Base-by-base conservation (phyloP, 2,888 invertebrate species). In the Leptinotarsa rubiginosa region DNA sequence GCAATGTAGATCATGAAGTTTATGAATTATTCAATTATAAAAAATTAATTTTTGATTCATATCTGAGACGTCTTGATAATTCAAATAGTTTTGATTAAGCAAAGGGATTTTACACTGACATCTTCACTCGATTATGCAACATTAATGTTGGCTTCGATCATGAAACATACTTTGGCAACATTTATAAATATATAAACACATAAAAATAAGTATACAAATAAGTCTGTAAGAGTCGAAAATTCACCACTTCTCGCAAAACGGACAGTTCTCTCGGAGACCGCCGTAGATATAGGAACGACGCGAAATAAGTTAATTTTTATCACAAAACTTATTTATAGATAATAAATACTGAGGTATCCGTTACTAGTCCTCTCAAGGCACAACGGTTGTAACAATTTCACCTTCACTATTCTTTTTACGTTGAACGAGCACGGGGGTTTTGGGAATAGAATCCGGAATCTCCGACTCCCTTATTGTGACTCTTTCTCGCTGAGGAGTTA, bases 351-450 rank as follows among this genome's bases (percentile, higher is more conserved):
- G 85, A 85, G 85, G 84, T 82, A 83, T 82, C 78, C 75, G 78
- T 79, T 78, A 82, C 78, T 78, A 80, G 75, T 77, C 70, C 79
- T 75, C 79, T 79, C 83, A 83, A 78, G 83, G 80, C 73, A 82
- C 80, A 68, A 81, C 76, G 67, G 91, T 91, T 80, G 93, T 94
- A 84, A 94, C 92, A 81, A 94, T 92, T 81, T 93, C 93, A 79
- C 94, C 95, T 77, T 93, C 93, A 86, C 93, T 93, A 68, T 94
- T 93, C 81, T 92, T 89, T 88, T 92, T 92, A 87, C 94, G 92
- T 83, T 93, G 94, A 84, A 95, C 93, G 85, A 95, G 89, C 86
- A 94, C 91, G 49, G 95, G 95, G n/a, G 95, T 95, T 88, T 93
- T 94, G 65, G 94, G 95, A 66, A 90, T 87, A 71, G 90, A 89